phyloP scores from a whole-genome alignment of 2,113 vertebrate genomes.

The Salvelinus namaycush region DNA sequence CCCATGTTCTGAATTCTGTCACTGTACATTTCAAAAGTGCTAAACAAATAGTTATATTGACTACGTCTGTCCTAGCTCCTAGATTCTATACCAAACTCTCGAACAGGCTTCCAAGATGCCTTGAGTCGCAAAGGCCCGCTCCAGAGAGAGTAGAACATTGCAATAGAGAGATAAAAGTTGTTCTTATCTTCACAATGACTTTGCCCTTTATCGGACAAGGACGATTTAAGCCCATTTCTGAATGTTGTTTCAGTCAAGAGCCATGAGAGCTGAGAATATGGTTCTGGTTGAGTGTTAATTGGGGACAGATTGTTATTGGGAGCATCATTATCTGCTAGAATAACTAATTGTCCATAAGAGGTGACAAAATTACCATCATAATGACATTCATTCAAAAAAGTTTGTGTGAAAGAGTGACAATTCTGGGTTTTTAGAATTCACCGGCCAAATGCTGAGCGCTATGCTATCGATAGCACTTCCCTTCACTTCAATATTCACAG shows the following conservation, averaged over 20 bases:
- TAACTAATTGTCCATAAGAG: constrained; percentile 71
- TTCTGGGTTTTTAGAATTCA: constrained; percentile 46
- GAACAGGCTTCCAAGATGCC: too few relatives aligned
- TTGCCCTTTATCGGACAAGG: constrained; percentile 36
- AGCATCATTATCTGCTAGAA: constrained; percentile 53
- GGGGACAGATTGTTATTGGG: constrained; percentile 54
- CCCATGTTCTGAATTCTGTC: too few relatives aligned
- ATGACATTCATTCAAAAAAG: constrained; percentile 53
- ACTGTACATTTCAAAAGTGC: too few relatives aligned
- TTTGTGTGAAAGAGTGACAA: constrained; percentile 46
- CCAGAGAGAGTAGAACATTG: too few relatives aligned
- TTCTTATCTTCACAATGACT: background rate
- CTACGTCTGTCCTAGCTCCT: too few relatives aligned
- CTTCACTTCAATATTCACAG: background rate
- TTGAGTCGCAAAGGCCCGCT: too few relatives aligned
- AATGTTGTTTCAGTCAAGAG: constrained; percentile 37
- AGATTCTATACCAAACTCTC: too few relatives aligned
- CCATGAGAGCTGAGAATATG: constrained; percentile 45
- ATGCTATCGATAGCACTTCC: constrained; percentile 29
- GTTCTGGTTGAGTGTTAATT: constrained; percentile 55
- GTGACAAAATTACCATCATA: constrained; percentile 65
- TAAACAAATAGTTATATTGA: too few relatives aligned
- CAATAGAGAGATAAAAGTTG: too few relatives aligned
- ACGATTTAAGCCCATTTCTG: constrained; percentile 37
- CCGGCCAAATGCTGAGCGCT: background rate